Percentiles rank a stretch among this genome's conserved stretches.
These are phyloP conservation scores for Callipepla californica DNA, from an alignment of 2,113 vertebrate species.

Conservation along the genomic window DNA sequence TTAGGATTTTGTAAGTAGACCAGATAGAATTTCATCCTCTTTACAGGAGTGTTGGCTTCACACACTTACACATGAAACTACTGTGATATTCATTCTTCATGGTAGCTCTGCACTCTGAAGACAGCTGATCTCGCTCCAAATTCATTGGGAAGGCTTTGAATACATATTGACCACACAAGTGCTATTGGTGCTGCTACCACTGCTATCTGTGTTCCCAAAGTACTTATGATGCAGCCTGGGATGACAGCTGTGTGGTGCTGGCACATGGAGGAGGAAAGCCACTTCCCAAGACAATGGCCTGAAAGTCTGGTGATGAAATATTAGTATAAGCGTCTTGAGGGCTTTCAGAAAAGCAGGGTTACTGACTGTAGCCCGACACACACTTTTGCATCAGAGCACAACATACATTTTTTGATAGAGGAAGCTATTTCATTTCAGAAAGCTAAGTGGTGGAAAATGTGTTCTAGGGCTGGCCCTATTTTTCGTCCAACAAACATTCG, in stretches of 20 bases:
- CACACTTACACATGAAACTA: background rate
- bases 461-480: background rate
- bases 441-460: background rate
- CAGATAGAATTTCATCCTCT: background rate
- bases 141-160: background rate
- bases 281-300: background rate
- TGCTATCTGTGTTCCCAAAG: background rate
- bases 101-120: background rate
- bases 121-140: accelerated
- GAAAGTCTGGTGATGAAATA: background rate
- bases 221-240: accelerated
- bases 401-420: background rate
- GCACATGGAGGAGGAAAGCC: background rate
- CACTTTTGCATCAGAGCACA: background rate
- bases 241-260: accelerated
- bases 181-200: accelerated
- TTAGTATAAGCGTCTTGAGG: background rate
- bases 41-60: accelerated
- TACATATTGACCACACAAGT: background rate
- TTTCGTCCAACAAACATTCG: conserved; percentile 41
- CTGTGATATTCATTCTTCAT: background rate
- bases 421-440: background rate
- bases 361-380: background rate
- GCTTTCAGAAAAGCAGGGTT: background rate
- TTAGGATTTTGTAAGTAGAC: background rate